Base-by-base conservation (phyloP, 2,797 vertebrate genomes). In the Oreonectes daqikongensis region DNA sequence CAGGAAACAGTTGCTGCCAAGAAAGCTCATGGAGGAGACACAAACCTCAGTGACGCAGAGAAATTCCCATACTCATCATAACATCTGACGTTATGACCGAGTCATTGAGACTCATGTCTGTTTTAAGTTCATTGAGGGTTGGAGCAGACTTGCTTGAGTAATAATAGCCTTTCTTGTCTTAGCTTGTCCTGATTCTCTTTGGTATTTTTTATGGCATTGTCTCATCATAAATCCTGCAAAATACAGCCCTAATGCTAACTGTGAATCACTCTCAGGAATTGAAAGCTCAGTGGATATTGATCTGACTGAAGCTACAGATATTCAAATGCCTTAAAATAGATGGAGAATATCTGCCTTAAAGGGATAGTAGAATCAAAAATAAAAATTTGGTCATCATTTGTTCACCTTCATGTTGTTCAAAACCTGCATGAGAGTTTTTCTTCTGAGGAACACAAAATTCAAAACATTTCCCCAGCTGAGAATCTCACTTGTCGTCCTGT, bases 81-180 rank as follows among this genome's bases (percentile, higher is more conserved):
- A 52, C 17, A 22, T 57, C 40, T 59, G 42, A 6, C 57, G 40
- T 67, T 75, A 44, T n/a, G 50, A n/a, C 0, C 17, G 11, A n/a
- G n/a, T n/a, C n/a, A n/a, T n/a, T n/a, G n/a, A 67, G 40, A 52
- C 65, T 65, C 32, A 24, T 14, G 65, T 14, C 30, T 52, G 30
- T 77, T 50, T 50, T 14, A 20, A 38, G 60, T 60, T 42, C 35
- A 22, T 15, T 14, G 44, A 69, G 28, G 52, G 75, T 69, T 69
- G 75, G 17, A 48, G n/a, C 52, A 32, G 38, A 26, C 52, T 59
- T 1, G 15, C 50, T 57, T 69, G 42, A 4, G 55, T 63, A 63
- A 77, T 69, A 61, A 28, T 22, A 61, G 66, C 18, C 28, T 69
- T 40, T 63, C 66, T 77, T 77, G 75, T n/a, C 55, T 52, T 22